Evolutionary conservation across 2,113 vertebrate genomes (phyloP), one percentile per base, ranked within the genome.

Genomic region (Callorhinus ursinus): DNA sequence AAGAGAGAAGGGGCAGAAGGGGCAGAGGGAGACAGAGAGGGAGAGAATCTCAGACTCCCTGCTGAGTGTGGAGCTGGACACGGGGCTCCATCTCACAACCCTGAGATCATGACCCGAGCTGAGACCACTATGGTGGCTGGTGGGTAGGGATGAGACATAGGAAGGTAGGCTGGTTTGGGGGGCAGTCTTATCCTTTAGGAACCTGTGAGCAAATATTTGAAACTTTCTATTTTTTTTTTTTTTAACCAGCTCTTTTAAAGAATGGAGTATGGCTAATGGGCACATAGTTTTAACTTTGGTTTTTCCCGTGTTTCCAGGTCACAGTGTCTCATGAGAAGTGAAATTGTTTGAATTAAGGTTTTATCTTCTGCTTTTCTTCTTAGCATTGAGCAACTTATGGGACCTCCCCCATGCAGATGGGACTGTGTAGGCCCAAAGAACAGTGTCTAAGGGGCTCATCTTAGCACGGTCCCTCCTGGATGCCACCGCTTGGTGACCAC

Each of bases 291-390:
- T 77, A 5, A 69, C 53, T 77, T 57, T 33, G 83, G 31, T 13
- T 42, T 49, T 33, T 28, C n/a, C 46, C 26, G 5, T 9, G 14
- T 39, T 69, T 63, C 72, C 1, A 1, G 55, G 65, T 82, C 92
- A 36, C 1, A 2, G 42, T 19, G 63, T 72, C 77, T 55, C 22
- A 12, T 4, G 82, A 93, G 82, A 84, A 93, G 57, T 71, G 77
- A 88, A 82, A 92, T 65, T 69, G 33, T 74, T 71, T 94, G 55
- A 89, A 65, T 55, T 26, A 1, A 26, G 36, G 63, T 53, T 93
- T 87, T 55, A 12, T 49, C 63, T 95, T 95, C 65, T 63, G 24
- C 63, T 97, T 95, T 85, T 84, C 69, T 71, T 2, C 69, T 65
- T 42, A 63, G 57, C 13, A 13, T 59, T 90, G 61, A 39, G 74